phyloP scores from a whole-genome alignment of 1,140 invertebrate genomes.

The Grapholita molesta region DNA sequence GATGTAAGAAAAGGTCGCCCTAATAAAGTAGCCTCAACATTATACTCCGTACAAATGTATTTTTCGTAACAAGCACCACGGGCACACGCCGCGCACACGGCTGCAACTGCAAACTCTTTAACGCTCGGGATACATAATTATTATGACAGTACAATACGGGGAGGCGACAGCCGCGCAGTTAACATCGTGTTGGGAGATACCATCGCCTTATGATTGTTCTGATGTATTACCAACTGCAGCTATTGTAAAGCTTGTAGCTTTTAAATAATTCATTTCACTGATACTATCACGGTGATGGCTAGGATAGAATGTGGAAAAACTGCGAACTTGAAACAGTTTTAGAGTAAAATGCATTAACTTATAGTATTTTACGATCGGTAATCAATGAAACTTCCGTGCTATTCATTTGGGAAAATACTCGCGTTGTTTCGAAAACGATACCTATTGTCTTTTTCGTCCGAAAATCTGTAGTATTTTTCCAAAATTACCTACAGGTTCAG shows the following conservation, averaged over 20 bases:
- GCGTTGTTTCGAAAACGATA: too few species aligned
- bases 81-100: slow-evolving; percentile 23
- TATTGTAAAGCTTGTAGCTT: not conserved
- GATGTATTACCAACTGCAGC: not conserved
- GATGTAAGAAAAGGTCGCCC: not conserved
- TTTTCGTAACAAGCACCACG: slow-evolving; percentile 4
- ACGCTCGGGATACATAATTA: slow-evolving; percentile 51
- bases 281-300: not conserved
- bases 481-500: too few species aligned
- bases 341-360: too few species aligned
- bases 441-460: too few species aligned
- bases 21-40: not conserved
- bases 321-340: not conserved
- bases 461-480: too few species aligned
- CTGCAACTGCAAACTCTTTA: slow-evolving; percentile 38
- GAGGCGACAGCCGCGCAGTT: slow-evolving; percentile 33
- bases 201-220: slow-evolving; percentile 33
- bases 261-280: not conserved
- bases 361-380: too few species aligned
- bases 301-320: not conserved
- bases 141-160: slow-evolving; percentile 51
- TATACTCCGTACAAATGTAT: too few species aligned
- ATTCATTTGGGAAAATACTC: too few species aligned
- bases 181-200: slow-evolving; percentile 39
- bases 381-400: too few species aligned